phyloP scores from a whole-genome alignment of 2,113 vertebrate species.

The Pseudorasbora parva region DNA sequence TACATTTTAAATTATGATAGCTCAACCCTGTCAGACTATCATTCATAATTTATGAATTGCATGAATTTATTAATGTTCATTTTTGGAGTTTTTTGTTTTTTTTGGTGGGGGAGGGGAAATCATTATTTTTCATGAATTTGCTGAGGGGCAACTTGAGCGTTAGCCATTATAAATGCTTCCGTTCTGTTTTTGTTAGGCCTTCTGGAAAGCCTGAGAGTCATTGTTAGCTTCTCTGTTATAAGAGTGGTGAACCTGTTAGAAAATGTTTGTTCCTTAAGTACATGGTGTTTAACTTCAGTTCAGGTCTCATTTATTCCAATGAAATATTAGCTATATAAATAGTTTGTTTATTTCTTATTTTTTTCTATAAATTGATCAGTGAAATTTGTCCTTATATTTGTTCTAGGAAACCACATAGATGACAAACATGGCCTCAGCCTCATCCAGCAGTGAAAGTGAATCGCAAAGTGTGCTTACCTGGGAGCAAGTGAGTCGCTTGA shows the following conservation, averaged over 20 bases:
- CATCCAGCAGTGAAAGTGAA: constrained; percentile 62
- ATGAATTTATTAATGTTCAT: too few relatives aligned
- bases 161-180: not conserved
- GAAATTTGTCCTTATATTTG: constrained; percentile 27
- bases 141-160: constrained; percentile 10
- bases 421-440: constrained; percentile 73
- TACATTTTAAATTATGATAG: not conserved
- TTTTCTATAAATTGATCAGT: not conserved
- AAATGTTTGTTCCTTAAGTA: not conserved
- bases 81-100: not conserved
- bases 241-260: not conserved
- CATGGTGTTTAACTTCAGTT: not conserved
- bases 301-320: not conserved
- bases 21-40: too few relatives aligned
- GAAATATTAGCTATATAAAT: not conserved
- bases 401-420: constrained; percentile 62
- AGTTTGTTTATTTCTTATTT: not conserved
- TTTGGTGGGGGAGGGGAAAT: too few relatives aligned
- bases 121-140: not conserved
- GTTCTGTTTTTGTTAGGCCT: constrained; percentile 15
- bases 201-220: constrained; percentile 43
- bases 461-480: constrained; percentile 87
- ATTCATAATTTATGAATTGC: too few relatives aligned
- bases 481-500: constrained; percentile 92
- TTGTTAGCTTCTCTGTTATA: not conserved